Conservation (phyloP, 2,797 vertebrate species). For the Loris lydekkerianus region DNA sequence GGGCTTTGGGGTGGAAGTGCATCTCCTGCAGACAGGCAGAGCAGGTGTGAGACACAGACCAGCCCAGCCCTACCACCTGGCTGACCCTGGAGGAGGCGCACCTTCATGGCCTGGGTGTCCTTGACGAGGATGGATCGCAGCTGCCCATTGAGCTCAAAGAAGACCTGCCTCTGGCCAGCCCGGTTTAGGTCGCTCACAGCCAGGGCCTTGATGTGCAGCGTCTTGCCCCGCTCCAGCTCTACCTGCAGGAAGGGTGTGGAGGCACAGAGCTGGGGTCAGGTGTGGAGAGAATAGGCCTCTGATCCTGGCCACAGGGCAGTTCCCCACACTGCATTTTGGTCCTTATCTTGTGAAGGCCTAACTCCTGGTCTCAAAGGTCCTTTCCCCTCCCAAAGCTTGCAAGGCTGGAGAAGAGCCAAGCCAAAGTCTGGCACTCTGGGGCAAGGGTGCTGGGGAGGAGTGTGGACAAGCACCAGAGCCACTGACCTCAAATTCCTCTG, state of each 20-base stretch:
- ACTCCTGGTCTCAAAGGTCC: neutral
- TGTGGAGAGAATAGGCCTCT: neutral
- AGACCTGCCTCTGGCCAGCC: conserved; percentile 96
- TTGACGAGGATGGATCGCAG: conserved; percentile 96
- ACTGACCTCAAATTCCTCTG: conserved; percentile 96
- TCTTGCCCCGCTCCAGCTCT: conserved; percentile 96
- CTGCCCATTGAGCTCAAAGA: conserved; percentile 98
- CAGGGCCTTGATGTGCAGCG: conserved; percentile 96
- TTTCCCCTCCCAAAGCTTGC: neutral
- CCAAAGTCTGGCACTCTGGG: neutral
- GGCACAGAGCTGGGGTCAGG: neutral
- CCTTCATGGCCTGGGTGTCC: conserved; percentile 96
- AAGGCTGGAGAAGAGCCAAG: neutral
- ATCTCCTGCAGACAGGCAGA: conserved; percentile 90
- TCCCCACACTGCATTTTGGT: neutral
- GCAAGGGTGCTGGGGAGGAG: neutral
- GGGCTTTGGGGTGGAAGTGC: conserved; percentile 97
- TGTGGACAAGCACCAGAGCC: neutral
- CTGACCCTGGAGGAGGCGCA: conserved; percentile 67
- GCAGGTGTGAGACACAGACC: neutral
- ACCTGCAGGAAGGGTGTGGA: conserved; percentile 87
- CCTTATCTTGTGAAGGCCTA: neutral
- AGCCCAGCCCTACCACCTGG: neutral
- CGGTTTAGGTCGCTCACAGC: conserved; percentile 96
- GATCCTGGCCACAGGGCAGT: neutral